Evolutionary conservation across 2,113 vertebrate species (phyloP), one percentile per base, ranked within the genome.

Genomic region (Melozone crissalis): DNA sequence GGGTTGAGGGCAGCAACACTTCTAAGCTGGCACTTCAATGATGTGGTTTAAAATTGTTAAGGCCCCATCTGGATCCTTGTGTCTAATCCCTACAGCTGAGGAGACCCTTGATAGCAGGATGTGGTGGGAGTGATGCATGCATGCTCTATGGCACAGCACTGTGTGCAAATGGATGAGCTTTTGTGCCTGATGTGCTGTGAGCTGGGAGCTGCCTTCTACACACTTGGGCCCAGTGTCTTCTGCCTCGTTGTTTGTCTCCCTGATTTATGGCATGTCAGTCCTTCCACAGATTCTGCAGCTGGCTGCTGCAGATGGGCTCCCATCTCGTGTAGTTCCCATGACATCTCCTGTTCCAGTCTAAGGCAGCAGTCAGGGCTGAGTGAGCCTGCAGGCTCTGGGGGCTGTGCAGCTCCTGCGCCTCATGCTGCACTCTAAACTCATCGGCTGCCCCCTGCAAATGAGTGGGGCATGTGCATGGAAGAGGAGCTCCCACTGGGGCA

Each of bases 271-370:
- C 78, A 52, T n/a, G 61, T 61, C 87, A 72, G 4, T 80, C 65
- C 30, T 67, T 73, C 72, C 4, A 5, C 72, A 94, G 75, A 46
- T 57, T 59, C 85, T 83, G 84, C 90, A 94, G 84, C 84, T 90
- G 82, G 46, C 72, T 90, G 87, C 90, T 95, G 95, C 91, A 93
- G 93, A 61, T 93, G 91, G 47, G 80, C 69, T 93, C 73, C 80
- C 1, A 0, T 84, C 88, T 90, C 12, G 0, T 62, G 35, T 51
- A 39, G 4, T 84, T 83, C 82, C 58, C 24, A 2, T n/a, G 67
- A 49, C 3, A 1, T 66, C 43, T 46, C 46, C 62, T 20, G 43
- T 57, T 81, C 39, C 55, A 78, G 2, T 67, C 35, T 14, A 21
- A 93, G 83, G 72, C 69, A 86, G 87, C 63, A 47, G 24, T 31